Evolutionary conservation across 2,797 vertebrate species (phyloP).

Genomic region (Poecilia wingei): DNA sequence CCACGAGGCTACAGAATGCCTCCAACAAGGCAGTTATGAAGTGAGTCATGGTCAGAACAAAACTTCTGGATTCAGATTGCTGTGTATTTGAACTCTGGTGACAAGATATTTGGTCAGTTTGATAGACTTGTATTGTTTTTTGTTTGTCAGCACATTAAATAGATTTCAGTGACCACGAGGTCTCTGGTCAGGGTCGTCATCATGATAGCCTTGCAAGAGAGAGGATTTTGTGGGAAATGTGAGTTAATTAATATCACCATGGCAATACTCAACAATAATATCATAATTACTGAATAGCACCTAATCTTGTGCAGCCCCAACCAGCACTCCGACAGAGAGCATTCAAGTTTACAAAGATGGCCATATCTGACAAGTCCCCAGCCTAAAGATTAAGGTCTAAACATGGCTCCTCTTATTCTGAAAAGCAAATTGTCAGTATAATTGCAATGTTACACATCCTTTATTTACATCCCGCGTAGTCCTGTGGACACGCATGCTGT

Average conservation of each 20-base stretch:
- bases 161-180: neutral
- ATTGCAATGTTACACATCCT: constrained; percentile 33
- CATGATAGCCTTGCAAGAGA: neutral
- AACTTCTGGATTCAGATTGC: neutral
- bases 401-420: neutral
- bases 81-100: neutral
- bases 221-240: neutral
- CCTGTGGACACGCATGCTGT: constrained; percentile 5
- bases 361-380: constrained; percentile 22
- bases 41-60: neutral
- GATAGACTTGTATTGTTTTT: neutral
- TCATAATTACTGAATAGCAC: neutral
- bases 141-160: neutral
- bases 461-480: constrained; percentile 26
- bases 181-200: neutral
- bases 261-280: no score
- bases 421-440: constrained; percentile 32
- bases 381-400: constrained; percentile 4
- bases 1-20: neutral
- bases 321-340: constrained; percentile 11
- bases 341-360: constrained; percentile 32
- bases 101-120: neutral
- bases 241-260: neutral
- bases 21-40: neutral
- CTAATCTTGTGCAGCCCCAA: neutral